Percentiles rank a stretch among this genome's conserved stretches.
These are phyloP conservation scores for Chloropsis cyanopogon DNA, from an alignment of 2,113 vertebrate species.

Conservation along the genomic window DNA sequence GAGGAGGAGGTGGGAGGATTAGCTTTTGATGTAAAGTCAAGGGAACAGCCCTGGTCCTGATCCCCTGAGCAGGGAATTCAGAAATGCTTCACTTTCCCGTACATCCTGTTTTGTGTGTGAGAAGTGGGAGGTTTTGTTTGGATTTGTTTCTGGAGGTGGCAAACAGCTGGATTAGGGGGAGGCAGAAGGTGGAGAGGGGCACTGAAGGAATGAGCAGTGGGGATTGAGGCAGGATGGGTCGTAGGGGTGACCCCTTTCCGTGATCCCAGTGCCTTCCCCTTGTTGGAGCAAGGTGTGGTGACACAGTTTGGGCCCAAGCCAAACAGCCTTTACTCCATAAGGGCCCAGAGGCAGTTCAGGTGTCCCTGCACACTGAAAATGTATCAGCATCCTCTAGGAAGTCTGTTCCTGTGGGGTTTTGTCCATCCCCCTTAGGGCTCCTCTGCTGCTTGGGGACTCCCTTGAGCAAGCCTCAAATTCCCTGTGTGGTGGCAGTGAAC, in stretches of 20 bases:
- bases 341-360: neutral
- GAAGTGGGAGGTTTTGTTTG: neutral
- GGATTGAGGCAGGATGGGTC: neutral
- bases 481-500: rapidly evolving
- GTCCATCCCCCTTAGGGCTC: neutral
- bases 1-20: constrained; percentile 21
- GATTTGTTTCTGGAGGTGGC: neutral
- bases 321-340: neutral
- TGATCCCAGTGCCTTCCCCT: neutral
- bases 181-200: neutral
- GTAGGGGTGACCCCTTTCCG: rapidly evolving
- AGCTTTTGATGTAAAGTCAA: constrained; percentile 34
- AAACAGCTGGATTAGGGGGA: neutral
- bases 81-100: neutral
- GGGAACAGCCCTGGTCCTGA: neutral
- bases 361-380: neutral
- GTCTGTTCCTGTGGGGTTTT: neutral
- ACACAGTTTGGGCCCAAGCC: neutral
- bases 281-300: neutral
- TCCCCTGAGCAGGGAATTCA: neutral
- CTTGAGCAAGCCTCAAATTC: neutral
- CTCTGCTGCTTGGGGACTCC: neutral
- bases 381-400: neutral
- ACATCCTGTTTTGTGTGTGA: neutral
- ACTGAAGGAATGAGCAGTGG: neutral